phyloP scores from a whole-genome alignment of 2,888 invertebrate species.

The Netelia fuscicornis region DNA sequence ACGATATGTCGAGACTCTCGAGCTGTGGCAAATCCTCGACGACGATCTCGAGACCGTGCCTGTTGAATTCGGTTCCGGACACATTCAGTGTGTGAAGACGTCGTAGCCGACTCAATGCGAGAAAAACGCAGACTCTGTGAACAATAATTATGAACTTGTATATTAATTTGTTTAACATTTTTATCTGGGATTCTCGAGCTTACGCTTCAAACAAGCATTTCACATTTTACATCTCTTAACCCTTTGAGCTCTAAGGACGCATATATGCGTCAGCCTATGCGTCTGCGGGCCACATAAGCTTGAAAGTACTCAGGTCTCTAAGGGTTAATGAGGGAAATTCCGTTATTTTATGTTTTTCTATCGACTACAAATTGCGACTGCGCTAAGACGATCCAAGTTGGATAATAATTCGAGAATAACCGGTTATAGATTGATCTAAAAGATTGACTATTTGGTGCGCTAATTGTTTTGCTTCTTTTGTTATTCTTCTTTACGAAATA shows the following conservation, averaged over 20 bases:
- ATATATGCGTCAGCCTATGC: no score
- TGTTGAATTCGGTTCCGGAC: constrained; percentile 89
- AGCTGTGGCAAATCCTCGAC: constrained; percentile 88
- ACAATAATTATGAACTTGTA: neutral
- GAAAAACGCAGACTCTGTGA: constrained; percentile 86
- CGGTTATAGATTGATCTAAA: constrained; percentile 22
- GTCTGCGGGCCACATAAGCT: no score
- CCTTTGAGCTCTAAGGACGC: no score
- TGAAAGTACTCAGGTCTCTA: no score
- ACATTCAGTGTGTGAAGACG: constrained; percentile 88
- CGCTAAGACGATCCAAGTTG: neutral
- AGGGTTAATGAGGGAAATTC: no score
- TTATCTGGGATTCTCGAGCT: no score
- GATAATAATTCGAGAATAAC: constrained; percentile 34
- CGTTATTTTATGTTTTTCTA: no score
- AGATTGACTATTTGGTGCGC: neutral
- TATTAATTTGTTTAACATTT: neutral
- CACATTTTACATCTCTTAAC: no score
- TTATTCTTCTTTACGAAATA: neutral
- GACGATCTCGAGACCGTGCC: constrained; percentile 88
- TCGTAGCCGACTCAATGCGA: constrained; percentile 87
- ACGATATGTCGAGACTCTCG: constrained; percentile 89
- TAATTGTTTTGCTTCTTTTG: neutral
- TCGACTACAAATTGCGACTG: neutral
- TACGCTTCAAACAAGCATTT: no score